Base-by-base conservation (phyloP, 2,113 vertebrate species). In the Poicephalus meyeri region DNA sequence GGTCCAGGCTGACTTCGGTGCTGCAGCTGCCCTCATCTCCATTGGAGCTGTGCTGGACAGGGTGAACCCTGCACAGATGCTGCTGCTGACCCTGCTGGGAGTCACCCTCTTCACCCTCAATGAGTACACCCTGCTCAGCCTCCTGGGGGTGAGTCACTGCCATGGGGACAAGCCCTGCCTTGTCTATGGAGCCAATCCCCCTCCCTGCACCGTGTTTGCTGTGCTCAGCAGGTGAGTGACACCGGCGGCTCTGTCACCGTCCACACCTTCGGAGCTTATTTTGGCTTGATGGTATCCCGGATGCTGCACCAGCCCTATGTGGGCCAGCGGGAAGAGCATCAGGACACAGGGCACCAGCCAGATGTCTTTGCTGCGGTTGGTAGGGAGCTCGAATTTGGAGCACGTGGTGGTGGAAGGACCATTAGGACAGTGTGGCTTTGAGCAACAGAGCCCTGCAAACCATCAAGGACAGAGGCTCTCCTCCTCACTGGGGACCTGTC, bases 241-340 rank as follows among this genome's bases (percentile, higher is more conserved):
- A 98, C 98, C 0, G 99, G 99, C 0, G 98, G 99, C 16, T 99
- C 99, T 72, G 98, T 99, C 99, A 99, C 99, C 6, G 98, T 99
- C 66, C 99, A 99, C 96, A 98, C 98, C 0, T 99, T 99, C 0
- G 99, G 99, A 6, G 99, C 99, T 49, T 99, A 99, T 95, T 99
- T 99, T 0, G 99, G 99, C 28, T 91, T 99, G 85, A 92, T 97
- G 90, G 98, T 99, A 41, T 98, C 99, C 3, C 79, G 99, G n/a
- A 39, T 99, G 46, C 97, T 99, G 55, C 98, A 98, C 93, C 98
- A 98, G 24, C 97, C 98, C 15, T 96, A 76, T 9, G 65, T 95
- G 94, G 94, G 98, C 7, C 98, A 97, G 86, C 98, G 98, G 97
- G 95, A 98, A 60, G 94, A 98, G 29, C 98, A 33, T 91, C 98